phyloP scores from a whole-genome alignment of 2,113 vertebrate species.

The Toxotes chatareus region DNA sequence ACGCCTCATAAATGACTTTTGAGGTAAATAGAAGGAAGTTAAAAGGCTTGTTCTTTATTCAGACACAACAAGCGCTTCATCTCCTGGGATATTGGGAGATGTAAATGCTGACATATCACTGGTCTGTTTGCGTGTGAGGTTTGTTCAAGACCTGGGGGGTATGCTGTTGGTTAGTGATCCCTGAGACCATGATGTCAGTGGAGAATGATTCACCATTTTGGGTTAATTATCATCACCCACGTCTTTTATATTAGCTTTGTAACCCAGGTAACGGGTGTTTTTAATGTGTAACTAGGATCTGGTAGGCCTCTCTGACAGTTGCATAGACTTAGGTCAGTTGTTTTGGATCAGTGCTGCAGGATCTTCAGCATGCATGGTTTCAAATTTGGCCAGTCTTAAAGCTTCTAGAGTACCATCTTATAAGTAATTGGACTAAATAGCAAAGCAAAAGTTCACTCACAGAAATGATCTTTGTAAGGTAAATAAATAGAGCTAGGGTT shows the following conservation, averaged over 20 bases:
- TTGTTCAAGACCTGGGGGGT: constrained; percentile 65
- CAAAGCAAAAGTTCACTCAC: not conserved
- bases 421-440: not conserved
- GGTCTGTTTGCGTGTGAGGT: constrained; percentile 37
- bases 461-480: not conserved
- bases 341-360: constrained; percentile 8
- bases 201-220: constrained; percentile 76
- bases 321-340: not conserved
- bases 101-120: constrained; percentile 47
- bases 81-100: constrained; percentile 49
- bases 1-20: constrained; percentile 65
- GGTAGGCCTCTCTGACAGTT: constrained; percentile 14
- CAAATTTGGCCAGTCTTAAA: not conserved
- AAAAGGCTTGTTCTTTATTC: constrained; percentile 43
- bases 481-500: not conserved
- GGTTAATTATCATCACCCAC: constrained; percentile 76
- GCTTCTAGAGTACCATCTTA: not conserved
- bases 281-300: constrained; percentile 65
- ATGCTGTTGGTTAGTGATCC: constrained; percentile 60
- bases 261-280: constrained; percentile 60
- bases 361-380: not conserved
- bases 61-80: constrained; percentile 28
- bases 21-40: constrained; percentile 41
- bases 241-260: constrained; percentile 48
- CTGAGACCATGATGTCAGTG: constrained; percentile 65